Base-by-base conservation (phyloP, 2,113 vertebrate genomes). In the Nibea albiflora region DNA sequence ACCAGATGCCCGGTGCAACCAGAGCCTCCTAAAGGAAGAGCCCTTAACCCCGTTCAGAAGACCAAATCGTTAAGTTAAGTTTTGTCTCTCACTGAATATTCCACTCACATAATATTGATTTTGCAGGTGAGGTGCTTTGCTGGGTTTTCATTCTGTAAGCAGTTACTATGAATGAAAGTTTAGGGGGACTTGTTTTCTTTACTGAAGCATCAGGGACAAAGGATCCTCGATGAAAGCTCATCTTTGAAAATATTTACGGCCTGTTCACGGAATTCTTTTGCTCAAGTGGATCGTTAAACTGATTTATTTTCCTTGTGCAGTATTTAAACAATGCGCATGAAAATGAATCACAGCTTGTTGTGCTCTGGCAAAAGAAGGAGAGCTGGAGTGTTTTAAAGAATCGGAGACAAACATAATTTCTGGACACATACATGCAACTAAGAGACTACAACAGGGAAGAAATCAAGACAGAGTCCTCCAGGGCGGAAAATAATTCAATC, bases 121-220 rank as follows among this genome's bases (percentile, higher is more conserved):
- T 39, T 22, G 47, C 24, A 14, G 14, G 22, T 63, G 11, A 53
- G 19, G 19, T 11, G 9, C 71, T 62, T 35, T 42, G 31, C 58
- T 39, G 72, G 15, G 42, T 53, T 42, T 66, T 16, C 10, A 31
- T 58, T 44, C 20, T 44, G 20, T 22, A 39, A 39, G 8, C 35
- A 39, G 35, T 39, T 39, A 8, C 7, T 1, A 44, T 63, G 20
- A 63, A 44, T 44, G 11, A 63, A 46, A 24, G 39, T 49, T 66
- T 64, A 35, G 31, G 11, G 28, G 16, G 56, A 69, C n/a, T 47
- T 31, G 26, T 68, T 58, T 69, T 61, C 54, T 20, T 31, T 58
- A 39, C 52, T 65, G 1, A 57, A 58, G 15, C 50, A 54, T 39
- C 11, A 31, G 22, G 26, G 39, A 19, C 35, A 62, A 61, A 17